Percentiles rank a stretch among this genome's conserved stretches.
Conservation (phyloP, 2,113 vertebrate genomes). For the Odobenus rosmarus region DNA sequence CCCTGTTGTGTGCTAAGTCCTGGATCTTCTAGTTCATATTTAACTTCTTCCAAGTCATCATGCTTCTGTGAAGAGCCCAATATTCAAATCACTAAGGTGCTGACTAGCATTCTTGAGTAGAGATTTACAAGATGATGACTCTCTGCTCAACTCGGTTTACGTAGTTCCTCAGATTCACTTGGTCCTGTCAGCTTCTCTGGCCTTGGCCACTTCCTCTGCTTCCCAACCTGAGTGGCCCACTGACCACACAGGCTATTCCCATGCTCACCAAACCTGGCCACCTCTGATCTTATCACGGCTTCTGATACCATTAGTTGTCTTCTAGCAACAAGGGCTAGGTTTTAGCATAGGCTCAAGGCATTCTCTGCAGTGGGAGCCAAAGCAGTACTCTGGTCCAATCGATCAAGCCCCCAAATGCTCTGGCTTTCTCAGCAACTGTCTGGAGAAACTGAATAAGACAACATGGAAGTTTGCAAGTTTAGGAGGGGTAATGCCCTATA, state of each 20-base stretch:
- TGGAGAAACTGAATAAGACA: neutral
- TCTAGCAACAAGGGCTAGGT: neutral
- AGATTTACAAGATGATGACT: neutral
- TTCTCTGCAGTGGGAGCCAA: neutral
- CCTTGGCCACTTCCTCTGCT: neutral
- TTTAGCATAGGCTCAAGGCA: neutral
- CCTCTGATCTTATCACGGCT: neutral
- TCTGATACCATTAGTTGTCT: neutral
- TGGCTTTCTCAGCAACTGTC: neutral
- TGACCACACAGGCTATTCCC: neutral
- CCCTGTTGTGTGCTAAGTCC: neutral
- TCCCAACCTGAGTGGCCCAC: too few species aligned
- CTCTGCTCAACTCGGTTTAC: neutral
- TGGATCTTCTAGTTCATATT: neutral
- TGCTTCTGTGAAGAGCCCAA: neutral
- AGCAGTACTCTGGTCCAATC: neutral
- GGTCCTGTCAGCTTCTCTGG: neutral
- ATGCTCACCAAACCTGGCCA: neutral
- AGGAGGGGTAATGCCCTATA: neutral
- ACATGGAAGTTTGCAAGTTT: neutral
- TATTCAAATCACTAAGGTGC: neutral
- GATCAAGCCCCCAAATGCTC: neutral
- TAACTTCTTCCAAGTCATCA: neutral
- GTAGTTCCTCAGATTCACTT: neutral
- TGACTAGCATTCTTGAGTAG: neutral